Percentiles rank a stretch among this genome's conserved stretches.
These are phyloP conservation scores for Torymus texanus DNA, from an alignment of 2,888 invertebrate species.

Conservation along the genomic window DNA sequence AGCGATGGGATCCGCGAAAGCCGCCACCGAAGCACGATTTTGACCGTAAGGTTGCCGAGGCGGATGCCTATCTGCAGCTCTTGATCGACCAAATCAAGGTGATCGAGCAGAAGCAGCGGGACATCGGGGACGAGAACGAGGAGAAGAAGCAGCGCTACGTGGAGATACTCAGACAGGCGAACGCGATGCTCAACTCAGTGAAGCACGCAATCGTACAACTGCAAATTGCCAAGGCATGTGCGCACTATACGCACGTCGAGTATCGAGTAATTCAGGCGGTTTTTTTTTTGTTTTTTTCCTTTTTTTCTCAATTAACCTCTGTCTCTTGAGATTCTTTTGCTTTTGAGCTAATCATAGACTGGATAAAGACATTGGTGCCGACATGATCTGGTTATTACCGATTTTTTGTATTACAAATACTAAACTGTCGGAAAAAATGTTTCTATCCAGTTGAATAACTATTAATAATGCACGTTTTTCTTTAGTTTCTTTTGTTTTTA, in stretches of 20 bases:
- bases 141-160: conserved; percentile 66
- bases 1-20: conserved; percentile 78
- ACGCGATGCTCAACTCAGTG: conserved; percentile 96
- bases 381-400: too few species aligned
- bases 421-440: too few species aligned
- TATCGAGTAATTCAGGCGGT: conserved; percentile 42
- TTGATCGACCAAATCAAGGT: conserved; percentile 95
- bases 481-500: too few species aligned
- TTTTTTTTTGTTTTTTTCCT: conserved; percentile 30
- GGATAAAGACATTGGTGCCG: too few species aligned
- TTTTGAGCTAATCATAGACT: not conserved
- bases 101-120: conserved; percentile 71
- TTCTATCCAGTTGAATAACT: too few species aligned
- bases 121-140: conserved; percentile 63
- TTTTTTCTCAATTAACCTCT: conserved; percentile 26
- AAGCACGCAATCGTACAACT: conserved; percentile 98
- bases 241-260: conserved; percentile 37
- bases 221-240: conserved; percentile 95
- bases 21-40: conserved; percentile 80
- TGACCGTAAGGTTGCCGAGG: conserved; percentile 94
- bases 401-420: too few species aligned
- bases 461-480: too few species aligned
- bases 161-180: conserved; percentile 69
- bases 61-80: conserved; percentile 96
- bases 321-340: not conserved